These are phyloP conservation scores for Eolophus roseicapilla DNA, from an alignment of 2,113 vertebrate species.

Conservation along the genomic window DNA sequence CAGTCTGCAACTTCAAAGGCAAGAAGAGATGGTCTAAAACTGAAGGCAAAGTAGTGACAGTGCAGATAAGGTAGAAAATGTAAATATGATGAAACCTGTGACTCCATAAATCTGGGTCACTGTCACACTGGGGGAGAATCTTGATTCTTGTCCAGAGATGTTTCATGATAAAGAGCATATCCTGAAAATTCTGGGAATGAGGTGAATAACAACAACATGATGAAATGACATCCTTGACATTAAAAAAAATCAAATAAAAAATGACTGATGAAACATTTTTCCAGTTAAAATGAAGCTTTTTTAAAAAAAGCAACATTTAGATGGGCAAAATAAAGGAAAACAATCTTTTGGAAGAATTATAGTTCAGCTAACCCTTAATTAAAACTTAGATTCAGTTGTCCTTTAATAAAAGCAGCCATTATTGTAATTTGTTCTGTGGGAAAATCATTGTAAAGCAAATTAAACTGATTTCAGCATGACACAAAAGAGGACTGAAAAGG, in stretches of 20 bases:
- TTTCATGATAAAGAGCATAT: conserved; percentile 1
- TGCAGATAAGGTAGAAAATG: background rate
- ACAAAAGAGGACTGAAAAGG: conserved; percentile 55
- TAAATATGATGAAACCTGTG: background rate
- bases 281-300: background rate
- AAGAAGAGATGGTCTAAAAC: conserved; percentile 41
- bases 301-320: background rate
- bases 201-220: background rate
- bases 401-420: conserved; percentile 76
- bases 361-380: conserved; percentile 86
- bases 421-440: conserved; percentile 36
- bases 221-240: conserved; percentile 2
- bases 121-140: background rate
- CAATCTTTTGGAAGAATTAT: background rate
- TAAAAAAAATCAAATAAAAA: background rate
- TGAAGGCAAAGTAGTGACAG: conserved; percentile 28
- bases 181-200: conserved; percentile 14
- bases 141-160: conserved; percentile 24
- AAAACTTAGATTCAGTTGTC: conserved; percentile 86
- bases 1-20: conserved; percentile 68
- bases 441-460: conserved; percentile 72
- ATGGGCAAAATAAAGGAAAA: conserved; percentile 3
- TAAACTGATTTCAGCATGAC: conserved; percentile 57
- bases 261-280: background rate
- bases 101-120: conserved; percentile 1